Evolutionary conservation across 2,113 vertebrate genomes (phyloP).

Genomic region (Falcunculus frontatus): DNA sequence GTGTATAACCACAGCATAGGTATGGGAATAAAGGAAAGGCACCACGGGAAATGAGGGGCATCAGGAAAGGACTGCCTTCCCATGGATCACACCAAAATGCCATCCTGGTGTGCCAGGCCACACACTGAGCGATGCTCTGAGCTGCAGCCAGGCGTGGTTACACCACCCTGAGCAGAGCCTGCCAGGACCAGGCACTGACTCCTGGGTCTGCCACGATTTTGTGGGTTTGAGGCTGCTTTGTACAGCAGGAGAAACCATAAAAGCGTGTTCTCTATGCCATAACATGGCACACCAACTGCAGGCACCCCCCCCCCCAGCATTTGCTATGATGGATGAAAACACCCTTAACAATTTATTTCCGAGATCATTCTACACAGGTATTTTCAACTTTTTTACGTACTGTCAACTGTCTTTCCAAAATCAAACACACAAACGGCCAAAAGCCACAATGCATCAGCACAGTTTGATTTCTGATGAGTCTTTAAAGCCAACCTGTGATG

Average conservation of each 20-base stretch:
- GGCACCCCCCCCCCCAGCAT: background rate
- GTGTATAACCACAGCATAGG: fast-evolving
- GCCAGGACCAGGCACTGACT: background rate
- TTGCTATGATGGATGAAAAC: background rate
- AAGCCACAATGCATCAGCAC: background rate
- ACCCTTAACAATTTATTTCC: background rate
- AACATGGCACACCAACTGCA: background rate
- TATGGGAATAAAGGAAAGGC: background rate
- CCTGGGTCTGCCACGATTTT: background rate
- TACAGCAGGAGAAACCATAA: background rate
- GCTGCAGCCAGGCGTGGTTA: constrained; percentile 31
- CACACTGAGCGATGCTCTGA: background rate
- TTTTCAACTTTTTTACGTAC: background rate
- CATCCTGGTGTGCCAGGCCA: background rate
- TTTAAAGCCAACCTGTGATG: constrained; percentile 19
- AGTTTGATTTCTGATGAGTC: background rate
- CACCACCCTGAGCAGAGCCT: background rate
- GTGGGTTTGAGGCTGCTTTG: background rate
- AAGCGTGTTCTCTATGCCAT: background rate
- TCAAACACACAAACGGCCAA: background rate
- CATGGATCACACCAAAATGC: background rate
- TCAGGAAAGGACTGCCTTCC: background rate
- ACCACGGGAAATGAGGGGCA: background rate
- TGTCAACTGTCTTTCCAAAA: background rate
- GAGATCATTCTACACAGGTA: background rate